A percentile compares a stretch with the other conserved stretches of the same genome.
These are phyloP conservation scores for Leucophenga varia DNA, from an alignment of 1,140 invertebrate genomes.

Conservation along the genomic window DNA sequence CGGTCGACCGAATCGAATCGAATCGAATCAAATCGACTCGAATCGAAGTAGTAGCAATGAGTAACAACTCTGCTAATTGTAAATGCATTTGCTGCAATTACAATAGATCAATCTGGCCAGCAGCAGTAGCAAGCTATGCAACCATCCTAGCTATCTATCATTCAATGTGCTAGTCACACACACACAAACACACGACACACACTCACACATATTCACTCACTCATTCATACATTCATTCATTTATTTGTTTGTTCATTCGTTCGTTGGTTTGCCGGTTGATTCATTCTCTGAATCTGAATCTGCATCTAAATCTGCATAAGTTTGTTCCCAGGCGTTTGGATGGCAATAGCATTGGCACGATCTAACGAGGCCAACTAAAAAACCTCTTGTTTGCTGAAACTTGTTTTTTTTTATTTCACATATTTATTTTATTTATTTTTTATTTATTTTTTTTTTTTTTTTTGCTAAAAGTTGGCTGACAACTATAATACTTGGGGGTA, in stretches of 20 bases:
- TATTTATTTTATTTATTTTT: no score
- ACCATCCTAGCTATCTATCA: slow-evolving; percentile 42
- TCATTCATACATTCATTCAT: slow-evolving; percentile 15
- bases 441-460: no score
- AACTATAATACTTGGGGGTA: no score
- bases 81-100: slow-evolving; percentile 52
- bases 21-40: slow-evolving; percentile 21
- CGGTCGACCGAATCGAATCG: neutral
- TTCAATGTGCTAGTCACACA: slow-evolving; percentile 19
- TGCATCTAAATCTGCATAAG: slow-evolving; percentile 5
- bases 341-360: no score
- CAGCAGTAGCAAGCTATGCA: slow-evolving; percentile 15
- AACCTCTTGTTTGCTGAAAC: no score
- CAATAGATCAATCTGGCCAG: slow-evolving; percentile 42
- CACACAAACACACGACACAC: slow-evolving; percentile 8
- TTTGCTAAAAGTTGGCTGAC: no score
- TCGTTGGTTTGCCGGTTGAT: no score
- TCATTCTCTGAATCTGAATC: slow-evolving; percentile 19
- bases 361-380: no score
- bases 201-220: slow-evolving; percentile 8
- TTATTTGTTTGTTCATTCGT: slow-evolving; percentile 23
- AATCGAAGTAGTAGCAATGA: slow-evolving; percentile 50
- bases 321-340: no score
- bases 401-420: no score
- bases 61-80: slow-evolving; percentile 36